Percentiles rank a stretch among this genome's conserved stretches.
Conservation (phyloP, 2,797 vertebrate genomes). For the Pipistrellus pipistrellus region DNA sequence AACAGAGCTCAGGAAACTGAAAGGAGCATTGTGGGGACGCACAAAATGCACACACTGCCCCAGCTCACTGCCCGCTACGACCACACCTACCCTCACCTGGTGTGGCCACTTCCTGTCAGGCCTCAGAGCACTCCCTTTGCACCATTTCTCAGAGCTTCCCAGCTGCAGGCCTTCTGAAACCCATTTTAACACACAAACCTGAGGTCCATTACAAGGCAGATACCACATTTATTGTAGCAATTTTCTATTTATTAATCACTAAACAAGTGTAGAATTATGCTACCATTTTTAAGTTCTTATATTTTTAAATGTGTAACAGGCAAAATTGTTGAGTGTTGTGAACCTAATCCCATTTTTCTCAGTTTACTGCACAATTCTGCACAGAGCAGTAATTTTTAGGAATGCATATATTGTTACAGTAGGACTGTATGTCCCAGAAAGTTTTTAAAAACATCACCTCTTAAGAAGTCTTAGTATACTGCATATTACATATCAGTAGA, state of each 20-base stretch:
- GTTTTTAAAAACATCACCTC: slow-evolving; percentile 33
- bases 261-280: neutral
- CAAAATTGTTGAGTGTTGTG: neutral
- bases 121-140: neutral
- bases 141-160: neutral
- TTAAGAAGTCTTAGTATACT: neutral
- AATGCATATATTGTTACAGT: neutral
- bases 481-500: neutral
- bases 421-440: neutral
- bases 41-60: neutral
- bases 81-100: neutral
- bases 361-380: neutral
- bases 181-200: neutral
- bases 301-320: neutral
- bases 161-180: neutral
- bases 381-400: neutral
- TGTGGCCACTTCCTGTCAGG: neutral
- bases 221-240: neutral
- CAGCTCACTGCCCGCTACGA: neutral
- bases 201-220: neutral
- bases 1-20: slow-evolving; percentile 8
- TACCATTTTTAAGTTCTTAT: neutral
- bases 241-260: neutral
- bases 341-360: neutral
- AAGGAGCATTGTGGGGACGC: neutral